phyloP scores from a whole-genome alignment of 2,888 invertebrate species.

The Tenthredo mesomela region DNA sequence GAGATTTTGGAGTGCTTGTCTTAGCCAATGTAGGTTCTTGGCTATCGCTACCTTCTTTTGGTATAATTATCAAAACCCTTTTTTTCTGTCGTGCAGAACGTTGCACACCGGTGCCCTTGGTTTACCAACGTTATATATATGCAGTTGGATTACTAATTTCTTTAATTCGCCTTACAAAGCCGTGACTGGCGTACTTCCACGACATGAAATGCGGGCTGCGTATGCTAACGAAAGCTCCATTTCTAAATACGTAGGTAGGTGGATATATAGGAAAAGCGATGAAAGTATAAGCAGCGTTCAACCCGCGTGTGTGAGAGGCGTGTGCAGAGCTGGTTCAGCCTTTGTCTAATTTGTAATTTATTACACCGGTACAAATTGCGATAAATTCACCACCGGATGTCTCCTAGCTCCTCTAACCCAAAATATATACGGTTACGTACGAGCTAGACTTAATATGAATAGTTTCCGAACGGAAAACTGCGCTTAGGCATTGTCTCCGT shows the following conservation, averaged over 20 bases:
- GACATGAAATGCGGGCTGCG: constrained; percentile 42
- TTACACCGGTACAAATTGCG: constrained; percentile 41
- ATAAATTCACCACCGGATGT: constrained; percentile 44
- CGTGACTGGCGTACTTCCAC: constrained; percentile 33
- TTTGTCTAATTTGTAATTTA: constrained; percentile 69
- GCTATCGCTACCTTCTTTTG: constrained; percentile 22
- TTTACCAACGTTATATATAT: constrained; percentile 46
- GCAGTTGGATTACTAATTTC: constrained; percentile 55
- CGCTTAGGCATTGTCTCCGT: constrained; percentile 5
- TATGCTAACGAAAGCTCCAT: constrained; percentile 54
- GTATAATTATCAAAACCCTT: constrained; percentile 37
- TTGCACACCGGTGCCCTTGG: constrained; percentile 19
- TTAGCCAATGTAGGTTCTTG: neutral
- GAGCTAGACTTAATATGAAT: constrained; percentile 40
- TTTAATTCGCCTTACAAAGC: constrained; percentile 54
- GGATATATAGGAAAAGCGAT: constrained; percentile 28
- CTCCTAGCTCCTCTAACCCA: constrained; percentile 19
- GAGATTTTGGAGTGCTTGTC: neutral
- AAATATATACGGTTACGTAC: constrained; percentile 16
- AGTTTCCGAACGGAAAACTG: constrained; percentile 46
- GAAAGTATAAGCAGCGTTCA: constrained; percentile 20
- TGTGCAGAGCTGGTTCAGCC: constrained; percentile 53
- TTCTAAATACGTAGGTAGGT: constrained; percentile 44
- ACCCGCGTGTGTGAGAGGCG: constrained; percentile 3
- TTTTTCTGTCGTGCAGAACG: constrained; percentile 29